Evolutionary conservation across 1,140 invertebrate species (phyloP).

Genomic region (Micrasema longulum): DNA sequence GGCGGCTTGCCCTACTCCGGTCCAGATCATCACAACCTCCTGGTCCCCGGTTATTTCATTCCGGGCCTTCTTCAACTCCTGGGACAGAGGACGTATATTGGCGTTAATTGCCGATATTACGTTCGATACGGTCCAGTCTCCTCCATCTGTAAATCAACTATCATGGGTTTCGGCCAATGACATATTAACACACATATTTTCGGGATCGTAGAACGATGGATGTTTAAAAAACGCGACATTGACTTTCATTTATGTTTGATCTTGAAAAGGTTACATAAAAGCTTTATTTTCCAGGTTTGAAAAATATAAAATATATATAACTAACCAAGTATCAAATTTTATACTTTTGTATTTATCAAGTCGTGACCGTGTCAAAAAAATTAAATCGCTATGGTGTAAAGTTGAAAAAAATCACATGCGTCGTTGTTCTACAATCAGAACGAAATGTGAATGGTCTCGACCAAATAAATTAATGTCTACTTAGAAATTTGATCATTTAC

Average conservation of each 20-base stretch:
- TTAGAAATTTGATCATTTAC: neutral
- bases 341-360: too few species aligned
- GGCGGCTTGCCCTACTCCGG: conserved; percentile 59
- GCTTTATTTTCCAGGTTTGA: too few species aligned
- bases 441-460: too few species aligned
- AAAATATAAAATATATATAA: neutral
- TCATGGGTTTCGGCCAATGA: neutral
- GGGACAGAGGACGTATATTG: conserved; percentile 59
- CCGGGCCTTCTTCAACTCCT: conserved; percentile 58
- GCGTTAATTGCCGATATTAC: conserved; percentile 60
- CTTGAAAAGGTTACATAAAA: too few species aligned
- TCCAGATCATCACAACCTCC: conserved; percentile 60
- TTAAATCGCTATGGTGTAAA: too few species aligned
- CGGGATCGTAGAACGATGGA: too few species aligned
- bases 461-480: neutral
- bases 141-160: conserved; percentile 54
- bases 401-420: too few species aligned
- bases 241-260: too few species aligned
- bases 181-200: neutral
- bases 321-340: too few species aligned
- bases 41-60: conserved; percentile 60
- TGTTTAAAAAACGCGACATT: too few species aligned
- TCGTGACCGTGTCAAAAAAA: too few species aligned
- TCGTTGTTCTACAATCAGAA: too few species aligned
- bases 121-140: conserved; percentile 53